Evolutionary conservation across 2,888 invertebrate genomes (phyloP).

Genomic region (Diaprepes abbreviatus): DNA sequence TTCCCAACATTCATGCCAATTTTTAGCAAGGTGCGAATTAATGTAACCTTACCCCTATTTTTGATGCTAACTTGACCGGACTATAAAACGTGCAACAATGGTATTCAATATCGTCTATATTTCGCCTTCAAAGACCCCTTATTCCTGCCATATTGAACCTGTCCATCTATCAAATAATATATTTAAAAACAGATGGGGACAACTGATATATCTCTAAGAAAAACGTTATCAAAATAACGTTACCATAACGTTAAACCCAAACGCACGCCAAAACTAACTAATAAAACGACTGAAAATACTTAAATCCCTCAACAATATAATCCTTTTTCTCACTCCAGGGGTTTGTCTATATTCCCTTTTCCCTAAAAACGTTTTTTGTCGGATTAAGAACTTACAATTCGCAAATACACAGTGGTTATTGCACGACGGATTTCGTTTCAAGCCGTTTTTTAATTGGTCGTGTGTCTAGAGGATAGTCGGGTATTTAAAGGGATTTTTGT

Average conservation of each 20-base stretch:
- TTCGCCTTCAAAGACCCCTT: no score
- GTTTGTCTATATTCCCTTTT: constrained; percentile 36
- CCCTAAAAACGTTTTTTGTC: constrained; percentile 35
- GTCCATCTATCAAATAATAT: no score
- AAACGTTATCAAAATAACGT: background rate
- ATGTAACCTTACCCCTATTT: no score
- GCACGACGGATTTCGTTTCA: constrained; percentile 2
- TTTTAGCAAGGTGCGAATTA: no score
- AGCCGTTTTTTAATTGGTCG: constrained; percentile 17
- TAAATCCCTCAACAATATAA: constrained; percentile 45
- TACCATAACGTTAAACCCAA: background rate
- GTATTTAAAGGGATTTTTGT: constrained; percentile 7
- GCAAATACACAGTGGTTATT: constrained; percentile 21
- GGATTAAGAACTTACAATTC: constrained; percentile 43
- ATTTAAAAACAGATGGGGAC: no score
- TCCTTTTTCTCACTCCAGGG: constrained; percentile 42
- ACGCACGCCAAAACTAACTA: constrained; percentile 32
- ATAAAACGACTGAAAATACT: constrained; percentile 41
- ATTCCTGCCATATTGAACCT: no score
- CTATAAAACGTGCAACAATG: no score
- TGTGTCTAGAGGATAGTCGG: constrained; percentile 1
- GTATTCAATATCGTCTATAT: no score
- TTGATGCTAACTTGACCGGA: no score
- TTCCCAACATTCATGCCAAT: no score
- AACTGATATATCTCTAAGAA: no score